Percentiles rank a stretch among this genome's conserved stretches.
Evolutionary conservation across 2,888 invertebrate species (phyloP).

Genomic region (Orthonevra nobilis): DNA sequence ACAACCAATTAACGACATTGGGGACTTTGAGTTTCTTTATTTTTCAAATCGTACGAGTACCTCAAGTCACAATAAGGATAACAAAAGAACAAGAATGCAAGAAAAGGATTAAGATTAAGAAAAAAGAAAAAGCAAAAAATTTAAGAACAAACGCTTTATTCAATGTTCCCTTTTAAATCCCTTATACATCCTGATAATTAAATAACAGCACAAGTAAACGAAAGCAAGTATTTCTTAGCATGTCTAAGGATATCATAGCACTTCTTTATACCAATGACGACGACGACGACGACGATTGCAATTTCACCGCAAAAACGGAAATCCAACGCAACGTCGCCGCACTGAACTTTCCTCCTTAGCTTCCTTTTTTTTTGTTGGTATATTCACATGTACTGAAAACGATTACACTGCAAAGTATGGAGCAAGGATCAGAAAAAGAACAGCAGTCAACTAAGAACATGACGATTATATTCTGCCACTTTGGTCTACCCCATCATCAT

Average conservation of each 20-base stretch:
- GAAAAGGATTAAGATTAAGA: neutral
- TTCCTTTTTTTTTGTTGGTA: neutral
- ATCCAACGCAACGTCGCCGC: too few species aligned
- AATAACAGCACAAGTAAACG: conserved; percentile 37
- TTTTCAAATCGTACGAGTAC: neutral
- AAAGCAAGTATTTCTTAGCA: conserved; percentile 4
- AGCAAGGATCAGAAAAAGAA: neutral
- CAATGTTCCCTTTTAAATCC: conserved; percentile 32
- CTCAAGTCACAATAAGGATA: conserved; percentile 11
- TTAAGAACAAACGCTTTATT: conserved; percentile 52
- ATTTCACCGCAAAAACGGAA: conserved; percentile 55
- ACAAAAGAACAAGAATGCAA: neutral
- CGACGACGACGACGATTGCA: conserved; percentile 32
- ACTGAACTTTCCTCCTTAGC: conserved; percentile 16
- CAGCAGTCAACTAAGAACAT: conserved; percentile 57
- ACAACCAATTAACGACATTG: conserved; percentile 11
- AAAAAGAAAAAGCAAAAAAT: conserved; percentile 15
- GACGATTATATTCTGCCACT: conserved; percentile 57
- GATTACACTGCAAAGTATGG: conserved; percentile 12
- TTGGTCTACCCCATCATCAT: conserved; percentile 14
- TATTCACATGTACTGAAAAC: conserved; percentile 23
- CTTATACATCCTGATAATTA: conserved; percentile 62
- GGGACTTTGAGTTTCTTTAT: neutral
- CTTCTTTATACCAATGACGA: conserved; percentile 1
- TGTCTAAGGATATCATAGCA: conserved; percentile 37